A percentile compares a stretch with the other conserved stretches of the same genome.
These are phyloP conservation scores for Ceyx melanurus DNA, from an alignment of 2,113 vertebrate species.

Conservation along the genomic window DNA sequence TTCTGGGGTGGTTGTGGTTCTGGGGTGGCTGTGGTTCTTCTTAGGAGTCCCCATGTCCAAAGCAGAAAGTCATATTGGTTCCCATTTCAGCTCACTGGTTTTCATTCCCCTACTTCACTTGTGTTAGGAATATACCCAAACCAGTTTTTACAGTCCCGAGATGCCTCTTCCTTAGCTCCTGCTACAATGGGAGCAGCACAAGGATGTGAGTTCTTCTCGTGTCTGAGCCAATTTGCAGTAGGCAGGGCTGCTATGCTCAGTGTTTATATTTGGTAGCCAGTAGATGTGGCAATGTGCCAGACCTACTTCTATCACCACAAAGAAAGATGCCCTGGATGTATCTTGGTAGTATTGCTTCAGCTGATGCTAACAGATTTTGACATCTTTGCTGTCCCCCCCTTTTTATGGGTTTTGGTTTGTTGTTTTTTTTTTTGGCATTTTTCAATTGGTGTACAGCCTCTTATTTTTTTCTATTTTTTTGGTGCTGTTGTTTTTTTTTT, in stretches of 20 bases:
- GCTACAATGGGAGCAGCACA: background rate
- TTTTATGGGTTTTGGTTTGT: background rate
- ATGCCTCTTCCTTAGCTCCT: background rate
- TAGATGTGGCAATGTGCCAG: background rate
- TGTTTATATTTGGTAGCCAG: background rate
- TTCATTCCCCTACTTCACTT: background rate
- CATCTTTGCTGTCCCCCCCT: background rate
- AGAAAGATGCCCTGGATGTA: background rate
- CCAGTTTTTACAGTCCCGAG: background rate
- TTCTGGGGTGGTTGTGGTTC: no score
- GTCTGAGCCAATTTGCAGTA: background rate
- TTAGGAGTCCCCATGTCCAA: constrained; percentile 7
- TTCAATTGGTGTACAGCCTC: background rate
- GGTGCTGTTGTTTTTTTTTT: no score
- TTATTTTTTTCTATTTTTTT: no score
- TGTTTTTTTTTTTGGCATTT: background rate
- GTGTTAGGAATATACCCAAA: background rate
- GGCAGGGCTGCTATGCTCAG: background rate
- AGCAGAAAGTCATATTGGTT: background rate
- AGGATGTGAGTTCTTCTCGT: background rate
- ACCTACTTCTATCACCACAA: background rate
- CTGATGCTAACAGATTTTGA: background rate
- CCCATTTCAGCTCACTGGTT: background rate
- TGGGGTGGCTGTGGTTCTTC: no score
- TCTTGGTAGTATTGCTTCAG: background rate